Evolutionary conservation across 2,888 invertebrate species (phyloP).

Genomic region (Epinotia demarniana): DNA sequence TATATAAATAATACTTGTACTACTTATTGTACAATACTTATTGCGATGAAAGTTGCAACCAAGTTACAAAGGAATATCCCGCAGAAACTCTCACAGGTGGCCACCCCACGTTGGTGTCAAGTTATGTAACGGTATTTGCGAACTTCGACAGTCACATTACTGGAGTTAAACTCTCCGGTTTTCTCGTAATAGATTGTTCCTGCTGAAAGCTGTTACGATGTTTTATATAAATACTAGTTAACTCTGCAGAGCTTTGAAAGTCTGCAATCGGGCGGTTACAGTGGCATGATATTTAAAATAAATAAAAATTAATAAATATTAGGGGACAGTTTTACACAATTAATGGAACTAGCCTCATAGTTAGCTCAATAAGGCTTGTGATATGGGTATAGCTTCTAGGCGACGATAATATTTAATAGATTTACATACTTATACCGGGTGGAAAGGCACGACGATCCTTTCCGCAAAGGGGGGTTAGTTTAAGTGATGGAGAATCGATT

Average conservation of each 20-base stretch:
- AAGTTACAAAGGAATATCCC: background rate
- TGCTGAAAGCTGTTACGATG: conserved; percentile 19
- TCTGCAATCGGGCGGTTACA: background rate
- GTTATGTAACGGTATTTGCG: conserved; percentile 38
- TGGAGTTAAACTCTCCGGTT: conserved; percentile 39
- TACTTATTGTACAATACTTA: background rate
- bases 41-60: background rate
- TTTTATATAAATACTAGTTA: conserved; percentile 10
- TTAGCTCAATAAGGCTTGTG: too few species aligned
- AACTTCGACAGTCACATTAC: conserved; percentile 38
- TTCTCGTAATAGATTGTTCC: conserved; percentile 23
- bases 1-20: background rate
- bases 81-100: background rate
- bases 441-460: too few species aligned
- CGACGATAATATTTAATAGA: too few species aligned
- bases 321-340: too few species aligned
- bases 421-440: too few species aligned
- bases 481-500: too few species aligned
- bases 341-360: too few species aligned
- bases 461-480: too few species aligned
- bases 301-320: too few species aligned
- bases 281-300: background rate
- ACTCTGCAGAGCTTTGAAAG: conserved; percentile 1
- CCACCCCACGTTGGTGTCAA: conserved; percentile 29
- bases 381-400: too few species aligned